Base-by-base conservation (phyloP, 2,113 vertebrate genomes). In the Nothocercus julius region DNA sequence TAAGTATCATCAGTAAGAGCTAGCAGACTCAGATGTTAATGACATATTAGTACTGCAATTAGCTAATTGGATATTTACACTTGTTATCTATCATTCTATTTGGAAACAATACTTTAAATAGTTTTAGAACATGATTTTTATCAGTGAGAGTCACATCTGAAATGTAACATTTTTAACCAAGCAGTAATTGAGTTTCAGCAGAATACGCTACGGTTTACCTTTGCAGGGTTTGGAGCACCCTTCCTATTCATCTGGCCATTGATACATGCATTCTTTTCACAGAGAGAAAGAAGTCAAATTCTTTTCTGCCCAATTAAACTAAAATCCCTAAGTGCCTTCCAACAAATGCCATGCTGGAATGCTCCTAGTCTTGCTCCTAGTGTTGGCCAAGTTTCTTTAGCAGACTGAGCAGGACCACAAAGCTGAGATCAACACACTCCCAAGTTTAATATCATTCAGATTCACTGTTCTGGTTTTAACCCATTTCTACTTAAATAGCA, bases 61-160 rank as follows among this genome's bases (percentile, higher is more conserved):
- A 94, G 70, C 44, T 95, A 95, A 90, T 25, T 68, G 51, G 53
- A 38, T 96, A 70, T 58, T 82, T 82, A 56, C 34, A 66, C 63
- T 95, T 53, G 73, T 67, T 91, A 96, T 19, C 80, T 80, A 67
- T 45, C 8, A 0, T 87, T 73, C 67, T 40, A 90, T 69, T 79
- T 85, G 69, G 54, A 97, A 94, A 89, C 40, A 82, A 49, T 85
- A 85, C 88, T 89, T 76, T 49, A 19, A 95, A 70, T 19, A 87
- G 54, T 73, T 89, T 82, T 79, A 77, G 64, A 72, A 56, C 42
- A 93, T 51, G 45, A 49, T 36, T 36, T 36, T 34, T 54, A 75
- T 36, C 69, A 80, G 68, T 13, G 19, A 4, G 56, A 93, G 64
- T 45, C 45, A 68, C 86, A 54, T 34, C 38, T 78, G 74, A 89